Evolutionary conservation across 2,113 vertebrate species (phyloP), one percentile per base, ranked within the genome.

Genomic region (Coracopsis vasa): DNA sequence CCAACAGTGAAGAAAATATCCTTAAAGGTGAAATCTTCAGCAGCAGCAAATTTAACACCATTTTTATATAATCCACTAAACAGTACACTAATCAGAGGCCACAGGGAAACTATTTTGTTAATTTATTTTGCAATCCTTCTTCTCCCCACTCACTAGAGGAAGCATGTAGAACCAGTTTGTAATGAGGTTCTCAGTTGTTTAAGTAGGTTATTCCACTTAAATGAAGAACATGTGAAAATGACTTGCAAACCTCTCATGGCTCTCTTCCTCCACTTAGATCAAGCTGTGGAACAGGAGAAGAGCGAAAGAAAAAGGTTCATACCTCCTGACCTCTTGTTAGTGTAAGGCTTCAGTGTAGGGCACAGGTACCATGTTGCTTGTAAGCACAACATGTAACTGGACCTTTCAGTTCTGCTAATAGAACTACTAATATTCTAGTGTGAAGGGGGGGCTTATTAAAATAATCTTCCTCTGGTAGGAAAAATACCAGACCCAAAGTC

Each of bases 1-100:
- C 86, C 91, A 90, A 42, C 77, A 90, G 70, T 54, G 82, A 90
- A 95, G 65, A 95, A 95, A 94, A 94, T 96, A 96, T 70, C n/a
- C 18, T 33, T 85, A 88, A 85, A 94, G 79, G 85, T 87, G 80
- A 96, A 94, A 82, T 93, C 73, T 4, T 9, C 72, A 71, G 79
- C 33, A 95, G 70, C 50, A 67, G 70, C 50, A 92, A 88, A 94
- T 94, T 80, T 94, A 77, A 88, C 85, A 92, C 73, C 17, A 5
- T 89, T 95, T 96, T 93, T 47, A 69, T 78, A 67, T 62, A 80
- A 89, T 62, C 37, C 70, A 47, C 89, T 94, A 48, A 95, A 82
- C 37, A 70, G 21, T 39, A 71, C 39, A 84, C 19, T 37, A 74
- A 84, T 79, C 66, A 96, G 50, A 90, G 85, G n/a, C 69, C 47